phyloP scores from a whole-genome alignment of 2,888 invertebrate genomes.

The Chloromyia formosa region DNA sequence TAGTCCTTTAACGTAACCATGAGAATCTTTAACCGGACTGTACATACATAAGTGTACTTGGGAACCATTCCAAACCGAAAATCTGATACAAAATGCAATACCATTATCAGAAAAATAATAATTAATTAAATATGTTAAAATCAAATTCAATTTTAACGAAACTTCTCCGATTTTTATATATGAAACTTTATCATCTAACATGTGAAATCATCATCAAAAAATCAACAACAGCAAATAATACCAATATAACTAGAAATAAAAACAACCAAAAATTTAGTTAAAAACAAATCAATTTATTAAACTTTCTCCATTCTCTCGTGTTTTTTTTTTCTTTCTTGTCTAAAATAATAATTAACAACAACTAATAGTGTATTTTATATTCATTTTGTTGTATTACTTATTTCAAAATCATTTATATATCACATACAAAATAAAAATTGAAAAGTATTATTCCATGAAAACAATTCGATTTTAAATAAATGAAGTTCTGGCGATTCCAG shows the following conservation, averaged over 20 bases:
- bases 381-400: background rate
- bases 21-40: no score
- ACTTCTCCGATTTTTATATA: no score
- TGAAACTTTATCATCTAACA: no score
- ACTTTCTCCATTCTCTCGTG: background rate
- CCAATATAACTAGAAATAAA: background rate
- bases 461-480: constrained; percentile 7
- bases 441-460: background rate
- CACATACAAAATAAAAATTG: constrained; percentile 6
- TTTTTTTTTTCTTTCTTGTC: background rate
- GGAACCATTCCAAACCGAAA: no score
- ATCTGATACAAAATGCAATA: no score
- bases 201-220: no score
- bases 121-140: no score
- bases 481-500: background rate
- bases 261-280: constrained; percentile 5
- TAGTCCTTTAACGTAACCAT: no score
- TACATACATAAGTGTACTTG: no score
- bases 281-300: constrained; percentile 2
- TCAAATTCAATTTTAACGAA: no score
- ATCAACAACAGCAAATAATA: no score
- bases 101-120: no score
- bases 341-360: background rate
- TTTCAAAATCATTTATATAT: constrained; percentile 10
- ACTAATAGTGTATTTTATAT: background rate